These are phyloP conservation scores for Lycodopsis pacificus DNA, from an alignment of 2,797 vertebrate genomes.

Conservation along the genomic window DNA sequence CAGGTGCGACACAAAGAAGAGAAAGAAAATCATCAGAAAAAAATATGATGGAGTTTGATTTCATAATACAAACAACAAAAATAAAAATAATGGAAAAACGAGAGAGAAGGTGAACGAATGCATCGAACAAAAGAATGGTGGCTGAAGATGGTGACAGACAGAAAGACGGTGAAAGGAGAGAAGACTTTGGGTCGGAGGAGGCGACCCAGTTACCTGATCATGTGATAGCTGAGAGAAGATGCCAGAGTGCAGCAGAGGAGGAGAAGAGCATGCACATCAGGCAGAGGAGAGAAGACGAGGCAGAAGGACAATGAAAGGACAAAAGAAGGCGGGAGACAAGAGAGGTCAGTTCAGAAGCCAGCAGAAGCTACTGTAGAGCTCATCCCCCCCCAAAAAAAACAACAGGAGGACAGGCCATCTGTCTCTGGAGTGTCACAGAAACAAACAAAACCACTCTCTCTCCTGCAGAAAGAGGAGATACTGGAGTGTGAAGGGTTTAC, in stretches of 20 bases:
- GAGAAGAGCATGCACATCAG: conserved; percentile 93
- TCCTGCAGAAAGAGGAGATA: conserved; percentile 15
- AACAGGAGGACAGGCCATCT: conserved; percentile 27
- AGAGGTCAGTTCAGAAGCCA: conserved; percentile 83
- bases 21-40: conserved; percentile 24
- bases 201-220: conserved; percentile 97
- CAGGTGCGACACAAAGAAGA: conserved; percentile 42
- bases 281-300: conserved; percentile 86
- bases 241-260: conserved; percentile 98
- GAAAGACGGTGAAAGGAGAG: conserved; percentile 59
- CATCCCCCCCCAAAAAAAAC: conserved; percentile 16
- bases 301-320: conserved; percentile 74
- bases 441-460: conserved; percentile 29
- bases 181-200: conserved; percentile 73
- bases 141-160: conserved; percentile 33
- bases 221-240: conserved; percentile 99
- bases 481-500: not conserved
- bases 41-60: conserved; percentile 19
- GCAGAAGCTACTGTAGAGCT: conserved; percentile 64
- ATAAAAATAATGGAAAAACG: not conserved
- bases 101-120: conserved; percentile 8
- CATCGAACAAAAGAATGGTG: conserved; percentile 9
- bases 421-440: conserved; percentile 39
- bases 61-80: not conserved
- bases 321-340: conserved; percentile 78